phyloP scores from a whole-genome alignment of 1,140 invertebrate species.

The Ephestia elutella region DNA sequence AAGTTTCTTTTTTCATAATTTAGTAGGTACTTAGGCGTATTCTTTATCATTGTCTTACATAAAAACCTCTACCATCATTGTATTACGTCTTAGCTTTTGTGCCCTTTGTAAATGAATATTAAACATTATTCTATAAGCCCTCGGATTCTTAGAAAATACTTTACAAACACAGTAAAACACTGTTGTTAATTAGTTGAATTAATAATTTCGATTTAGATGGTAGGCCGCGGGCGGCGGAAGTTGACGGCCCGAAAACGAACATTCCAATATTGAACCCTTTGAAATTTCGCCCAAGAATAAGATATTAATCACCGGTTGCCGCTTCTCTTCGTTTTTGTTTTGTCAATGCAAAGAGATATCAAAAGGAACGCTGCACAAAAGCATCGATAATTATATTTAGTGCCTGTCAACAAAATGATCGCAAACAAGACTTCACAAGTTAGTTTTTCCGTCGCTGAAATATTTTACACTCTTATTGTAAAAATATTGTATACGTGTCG shows the following conservation, averaged over 20 bases:
- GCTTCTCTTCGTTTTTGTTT: conserved; percentile 7
- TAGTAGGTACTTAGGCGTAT: background rate
- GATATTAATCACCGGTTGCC: conserved; percentile 10
- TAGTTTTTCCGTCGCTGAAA: background rate
- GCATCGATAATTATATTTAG: background rate
- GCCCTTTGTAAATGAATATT: conserved; percentile 1
- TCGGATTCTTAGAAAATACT: background rate
- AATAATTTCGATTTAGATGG: conserved; percentile 30
- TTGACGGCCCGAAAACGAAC: conserved; percentile 19
- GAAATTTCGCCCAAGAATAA: conserved; percentile 12
- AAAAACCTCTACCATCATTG: too few relatives aligned
- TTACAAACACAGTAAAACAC: conserved; percentile 25
- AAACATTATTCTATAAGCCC: background rate
- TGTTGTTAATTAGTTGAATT: conserved; percentile 48
- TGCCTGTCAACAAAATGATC: background rate
- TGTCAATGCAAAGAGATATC: conserved; percentile 5
- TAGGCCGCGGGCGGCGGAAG: conserved; percentile 19
- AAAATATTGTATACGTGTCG: conserved; percentile 37
- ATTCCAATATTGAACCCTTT: conserved; percentile 19
- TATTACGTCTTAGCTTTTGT: background rate
- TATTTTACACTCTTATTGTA: conserved; percentile 25
- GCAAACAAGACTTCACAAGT: background rate
- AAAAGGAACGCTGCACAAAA: conserved; percentile 7
- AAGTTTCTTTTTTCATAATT: conserved; percentile 6
- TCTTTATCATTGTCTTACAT: conserved; percentile 12